Conservation (phyloP, 2,888 invertebrate genomes). For the Ormyrus pomaceus region DNA sequence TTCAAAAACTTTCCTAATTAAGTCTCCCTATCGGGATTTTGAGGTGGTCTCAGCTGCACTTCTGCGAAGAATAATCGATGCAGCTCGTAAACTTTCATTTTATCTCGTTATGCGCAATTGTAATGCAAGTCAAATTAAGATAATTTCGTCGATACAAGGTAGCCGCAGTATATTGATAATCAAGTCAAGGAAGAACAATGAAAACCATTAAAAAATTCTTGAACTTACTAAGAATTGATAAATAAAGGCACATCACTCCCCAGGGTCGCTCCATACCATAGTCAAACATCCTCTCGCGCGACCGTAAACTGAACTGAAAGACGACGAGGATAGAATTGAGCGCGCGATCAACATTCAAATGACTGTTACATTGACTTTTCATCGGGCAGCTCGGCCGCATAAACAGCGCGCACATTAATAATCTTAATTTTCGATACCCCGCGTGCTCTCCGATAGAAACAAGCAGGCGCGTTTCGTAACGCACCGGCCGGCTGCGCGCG, state of each 20-base stretch:
- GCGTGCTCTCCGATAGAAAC: not conserved
- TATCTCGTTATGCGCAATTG: slow-evolving; percentile 34
- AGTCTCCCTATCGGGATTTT: slow-evolving; percentile 25
- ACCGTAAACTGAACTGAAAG: not conserved
- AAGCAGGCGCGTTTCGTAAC: too few relatives aligned
- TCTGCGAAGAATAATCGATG: slow-evolving; percentile 15
- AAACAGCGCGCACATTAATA: not conserved
- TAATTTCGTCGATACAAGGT: not conserved
- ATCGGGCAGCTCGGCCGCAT: not conserved
- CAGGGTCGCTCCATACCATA: too few relatives aligned
- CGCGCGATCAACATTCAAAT: slow-evolving; percentile 34
- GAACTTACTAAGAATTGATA: too few relatives aligned
- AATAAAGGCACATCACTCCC: too few relatives aligned
- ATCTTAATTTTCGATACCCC: slow-evolving; percentile 39
- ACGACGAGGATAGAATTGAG: slow-evolving; percentile 7
- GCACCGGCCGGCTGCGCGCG: not conserved
- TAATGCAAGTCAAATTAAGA: slow-evolving; percentile 53
- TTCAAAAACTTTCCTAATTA: slow-evolving; percentile 41
- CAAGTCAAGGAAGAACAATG: too few relatives aligned
- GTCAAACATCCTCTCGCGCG: not conserved
- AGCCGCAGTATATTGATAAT: not conserved
- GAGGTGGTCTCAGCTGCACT: slow-evolving; percentile 6
- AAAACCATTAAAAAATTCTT: too few relatives aligned
- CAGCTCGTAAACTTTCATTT: not conserved
- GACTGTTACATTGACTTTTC: slow-evolving; percentile 14